Percentiles rank a stretch among this genome's conserved stretches.
These are phyloP conservation scores for Ochropacha duplaris DNA, from an alignment of 2,888 invertebrate species.

Conservation along the genomic window DNA sequence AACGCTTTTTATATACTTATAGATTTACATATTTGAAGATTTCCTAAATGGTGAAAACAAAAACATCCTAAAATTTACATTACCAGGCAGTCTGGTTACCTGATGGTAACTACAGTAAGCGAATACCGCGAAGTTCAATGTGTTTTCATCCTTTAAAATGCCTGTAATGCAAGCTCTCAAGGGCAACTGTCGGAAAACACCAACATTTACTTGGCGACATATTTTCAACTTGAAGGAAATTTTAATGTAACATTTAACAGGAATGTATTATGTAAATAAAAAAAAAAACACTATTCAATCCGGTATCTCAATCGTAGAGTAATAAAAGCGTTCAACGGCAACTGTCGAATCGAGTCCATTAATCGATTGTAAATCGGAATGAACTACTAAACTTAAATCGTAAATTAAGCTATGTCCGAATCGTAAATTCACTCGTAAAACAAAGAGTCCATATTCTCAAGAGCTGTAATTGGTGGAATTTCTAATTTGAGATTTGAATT, in stretches of 20 bases:
- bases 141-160: too few species aligned
- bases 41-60: too few species aligned
- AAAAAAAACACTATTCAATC: slow-evolving; percentile 7
- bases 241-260: slow-evolving; percentile 1
- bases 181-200: too few species aligned
- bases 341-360: slow-evolving; percentile 35
- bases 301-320: slow-evolving; percentile 11
- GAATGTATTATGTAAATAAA: slow-evolving; percentile 3
- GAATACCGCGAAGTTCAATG: too few species aligned
- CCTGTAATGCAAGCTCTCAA: too few species aligned
- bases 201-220: too few species aligned
- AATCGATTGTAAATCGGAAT: slow-evolving; percentile 52
- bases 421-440: slow-evolving; percentile 55
- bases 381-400: slow-evolving; percentile 54
- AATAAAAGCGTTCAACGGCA: slow-evolving; percentile 11
- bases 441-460: slow-evolving; percentile 31
- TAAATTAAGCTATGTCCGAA: slow-evolving; percentile 52
- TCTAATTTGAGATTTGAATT: slow-evolving; percentile 17
- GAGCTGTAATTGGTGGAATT: slow-evolving; percentile 41
- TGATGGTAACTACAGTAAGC: too few species aligned
- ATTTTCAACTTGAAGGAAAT: too few species aligned
- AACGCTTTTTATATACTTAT: too few species aligned
- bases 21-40: too few species aligned
- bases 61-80: too few species aligned
- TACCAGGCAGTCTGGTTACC: too few species aligned